Evolutionary conservation across 1,140 invertebrate species (phyloP).

Genomic region (Aporrectodea caliginosa): DNA sequence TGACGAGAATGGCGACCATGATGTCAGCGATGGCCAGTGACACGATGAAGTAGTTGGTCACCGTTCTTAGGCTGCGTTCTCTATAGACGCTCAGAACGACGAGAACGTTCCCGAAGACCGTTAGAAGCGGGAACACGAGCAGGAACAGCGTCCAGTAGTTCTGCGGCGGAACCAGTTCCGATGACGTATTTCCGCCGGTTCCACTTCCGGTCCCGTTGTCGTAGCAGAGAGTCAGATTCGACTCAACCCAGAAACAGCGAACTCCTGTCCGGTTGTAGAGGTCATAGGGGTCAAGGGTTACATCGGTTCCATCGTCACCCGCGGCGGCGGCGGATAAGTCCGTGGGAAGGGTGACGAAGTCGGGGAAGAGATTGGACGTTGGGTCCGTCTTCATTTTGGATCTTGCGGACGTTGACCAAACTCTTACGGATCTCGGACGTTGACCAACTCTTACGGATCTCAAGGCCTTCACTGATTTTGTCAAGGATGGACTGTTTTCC

Average conservation of each 20-base stretch:
- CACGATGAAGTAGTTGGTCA: neutral
- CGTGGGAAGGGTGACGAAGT: no score
- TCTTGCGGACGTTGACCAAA: no score
- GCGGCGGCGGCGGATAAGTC: no score
- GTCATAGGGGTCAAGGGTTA: neutral
- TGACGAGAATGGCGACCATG: no score
- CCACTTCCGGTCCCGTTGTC: neutral
- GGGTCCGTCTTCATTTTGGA: no score
- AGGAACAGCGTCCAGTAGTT: slow-evolving; percentile 11
- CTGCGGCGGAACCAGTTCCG: neutral
- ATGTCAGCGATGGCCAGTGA: no score
- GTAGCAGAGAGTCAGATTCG: neutral
- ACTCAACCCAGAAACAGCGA: neutral
- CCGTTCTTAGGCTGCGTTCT: neutral
- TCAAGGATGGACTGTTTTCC: no score
- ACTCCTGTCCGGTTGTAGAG: neutral
- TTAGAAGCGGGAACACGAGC: slow-evolving; percentile 79
- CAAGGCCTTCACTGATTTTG: no score
- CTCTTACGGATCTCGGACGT: no score
- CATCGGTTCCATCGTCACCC: no score
- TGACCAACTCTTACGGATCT: no score
- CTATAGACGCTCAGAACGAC: slow-evolving; percentile 81
- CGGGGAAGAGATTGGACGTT: no score
- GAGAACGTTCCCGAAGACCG: slow-evolving; percentile 91
- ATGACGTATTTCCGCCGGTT: neutral